Evolutionary conservation across 2,113 vertebrate species (phyloP).

Genomic region (Callipepla squamata): DNA sequence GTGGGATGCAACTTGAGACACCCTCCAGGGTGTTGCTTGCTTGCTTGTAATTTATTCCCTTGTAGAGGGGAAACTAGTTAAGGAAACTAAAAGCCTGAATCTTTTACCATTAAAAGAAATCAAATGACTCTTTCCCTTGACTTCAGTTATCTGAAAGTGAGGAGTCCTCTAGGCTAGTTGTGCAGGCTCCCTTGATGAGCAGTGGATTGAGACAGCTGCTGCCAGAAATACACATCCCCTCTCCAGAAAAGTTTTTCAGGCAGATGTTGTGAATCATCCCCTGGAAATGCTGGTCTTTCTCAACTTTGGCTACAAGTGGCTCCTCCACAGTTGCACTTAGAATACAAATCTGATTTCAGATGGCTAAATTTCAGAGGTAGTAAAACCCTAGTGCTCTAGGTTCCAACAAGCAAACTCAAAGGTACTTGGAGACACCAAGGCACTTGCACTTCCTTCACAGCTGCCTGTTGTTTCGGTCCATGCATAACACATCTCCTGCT

Average conservation of each 20-base stretch:
- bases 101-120: neutral
- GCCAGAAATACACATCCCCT: neutral
- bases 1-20: neutral
- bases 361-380: constrained; percentile 32
- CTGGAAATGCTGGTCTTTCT: constrained; percentile 19
- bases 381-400: neutral
- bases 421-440: neutral
- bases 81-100: neutral
- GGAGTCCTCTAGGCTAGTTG: neutral
- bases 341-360: constrained; percentile 3
- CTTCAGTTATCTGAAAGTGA: neutral
- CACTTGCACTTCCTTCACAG: neutral
- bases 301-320: constrained; percentile 2
- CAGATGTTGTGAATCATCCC: constrained; percentile 12
- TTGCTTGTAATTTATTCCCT: neutral
- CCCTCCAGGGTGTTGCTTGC: neutral
- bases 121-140: neutral
- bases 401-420: neutral
- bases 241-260: neutral
- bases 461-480: neutral
- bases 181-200: neutral
- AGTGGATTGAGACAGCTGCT: neutral
- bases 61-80: neutral
- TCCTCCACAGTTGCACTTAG: neutral
- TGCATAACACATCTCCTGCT: neutral